Evolutionary conservation across 2,888 invertebrate genomes (phyloP).

Genomic region (Epiblema foenella): DNA sequence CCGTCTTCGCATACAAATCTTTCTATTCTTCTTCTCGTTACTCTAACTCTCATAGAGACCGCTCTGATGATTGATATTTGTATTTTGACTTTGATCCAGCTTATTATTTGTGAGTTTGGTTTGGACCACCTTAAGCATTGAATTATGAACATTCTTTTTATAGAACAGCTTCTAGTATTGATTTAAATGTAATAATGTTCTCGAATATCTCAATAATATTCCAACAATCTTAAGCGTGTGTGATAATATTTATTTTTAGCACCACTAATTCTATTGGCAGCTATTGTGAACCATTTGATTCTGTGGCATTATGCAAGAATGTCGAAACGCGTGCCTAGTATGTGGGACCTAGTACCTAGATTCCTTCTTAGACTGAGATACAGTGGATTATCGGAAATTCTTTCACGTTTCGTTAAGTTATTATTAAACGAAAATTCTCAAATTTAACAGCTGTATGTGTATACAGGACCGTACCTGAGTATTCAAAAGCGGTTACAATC

Average conservation of each 20-base stretch:
- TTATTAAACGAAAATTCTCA: background rate
- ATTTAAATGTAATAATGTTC: background rate
- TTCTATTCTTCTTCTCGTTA: too few species aligned
- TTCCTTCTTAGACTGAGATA: slow-evolving; percentile 1
- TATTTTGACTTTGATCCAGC: too few species aligned
- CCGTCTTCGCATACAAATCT: too few species aligned
- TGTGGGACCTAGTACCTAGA: slow-evolving; percentile 9
- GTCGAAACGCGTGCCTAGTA: slow-evolving; percentile 4
- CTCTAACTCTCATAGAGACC: too few species aligned
- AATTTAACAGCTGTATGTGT: too few species aligned
- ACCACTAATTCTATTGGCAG: slow-evolving; percentile 17
- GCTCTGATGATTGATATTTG: too few species aligned
- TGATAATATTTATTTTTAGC: slow-evolving; percentile 18
- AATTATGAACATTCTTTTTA: background rate
- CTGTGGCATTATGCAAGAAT: slow-evolving; percentile 24
- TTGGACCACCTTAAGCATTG: background rate
- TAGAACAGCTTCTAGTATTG: background rate
- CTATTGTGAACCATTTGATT: slow-evolving; percentile 11
- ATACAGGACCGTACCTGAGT: too few species aligned
- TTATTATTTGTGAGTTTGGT: too few species aligned
- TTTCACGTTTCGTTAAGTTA: background rate
- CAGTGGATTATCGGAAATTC: background rate
- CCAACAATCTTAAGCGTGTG: slow-evolving; percentile 2
- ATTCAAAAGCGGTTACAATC: too few species aligned
- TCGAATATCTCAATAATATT: background rate